Evolutionary conservation across 1,140 invertebrate genomes (phyloP), one percentile per base, ranked within the genome.

Genomic region (Diorhabda sublineata): DNA sequence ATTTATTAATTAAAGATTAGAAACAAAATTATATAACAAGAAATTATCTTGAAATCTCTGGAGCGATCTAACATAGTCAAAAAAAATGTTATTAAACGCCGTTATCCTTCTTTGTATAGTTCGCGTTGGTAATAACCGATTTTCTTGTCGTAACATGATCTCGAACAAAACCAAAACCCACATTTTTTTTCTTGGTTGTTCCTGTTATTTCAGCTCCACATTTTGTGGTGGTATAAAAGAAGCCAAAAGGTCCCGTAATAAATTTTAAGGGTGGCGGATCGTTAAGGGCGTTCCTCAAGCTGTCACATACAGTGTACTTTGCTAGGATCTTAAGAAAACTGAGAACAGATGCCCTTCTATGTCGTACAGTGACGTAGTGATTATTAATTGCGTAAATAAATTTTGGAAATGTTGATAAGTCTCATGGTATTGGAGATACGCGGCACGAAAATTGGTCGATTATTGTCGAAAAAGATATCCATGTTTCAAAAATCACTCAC

Each of bases 281-380:
- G 44, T 62, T 62, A 62, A 45, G 61, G 61, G 61, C 61, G 61
- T 62, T 62, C 44, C 61, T 62, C 44, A n/a, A 62, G 44, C 61
- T 62, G 61, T 62, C 61, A 62, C 61, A 44, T n/a, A 42, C 61
- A 62, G 61, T 42, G 26, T 26, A 26, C 42, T 43, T 44, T n/a
- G 61, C 61, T n/a, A 43, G 42, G 5, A 62, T 62, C 42, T 59
- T 59, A 59, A 42, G 58, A 62, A 62, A 62, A n/a, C 11, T 44
- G 45, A 62, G 61, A 45, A 45, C 61, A 62, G 61, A 62, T 62
- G 61, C 61, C 11, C 61, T 60, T 62, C 42, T 42, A 45, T 8
- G 42, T n/a, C 47, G n/a, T 3, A n/a, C 47, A 52, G n/a, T 52
- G 47, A n/a, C 47, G 47, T 52, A 52, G 26, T 26, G 1, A 26